These are phyloP conservation scores for Rhombomys opimus DNA, from an alignment of 2,113 vertebrate genomes.

Conservation along the genomic window DNA sequence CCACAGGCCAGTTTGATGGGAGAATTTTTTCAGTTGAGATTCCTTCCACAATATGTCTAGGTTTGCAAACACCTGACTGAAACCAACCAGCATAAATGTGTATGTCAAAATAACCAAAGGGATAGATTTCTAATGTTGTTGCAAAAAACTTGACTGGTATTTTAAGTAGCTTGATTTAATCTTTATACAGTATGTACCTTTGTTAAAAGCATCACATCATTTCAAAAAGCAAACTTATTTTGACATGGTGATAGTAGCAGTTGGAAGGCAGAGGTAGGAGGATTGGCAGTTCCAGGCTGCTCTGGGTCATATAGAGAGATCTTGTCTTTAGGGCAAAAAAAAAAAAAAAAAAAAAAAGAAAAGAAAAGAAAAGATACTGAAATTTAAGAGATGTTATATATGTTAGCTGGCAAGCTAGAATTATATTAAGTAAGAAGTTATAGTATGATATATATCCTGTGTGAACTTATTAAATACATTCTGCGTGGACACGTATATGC, in stretches of 20 bases:
- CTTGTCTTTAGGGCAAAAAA: not conserved
- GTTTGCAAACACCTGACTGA: not conserved
- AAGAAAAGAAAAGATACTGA: not conserved
- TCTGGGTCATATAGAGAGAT: not conserved
- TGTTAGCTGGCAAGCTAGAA: not conserved
- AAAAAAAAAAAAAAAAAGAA: no score
- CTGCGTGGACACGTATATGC: not conserved
- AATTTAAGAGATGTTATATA: not conserved
- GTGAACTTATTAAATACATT: not conserved
- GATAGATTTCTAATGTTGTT: not conserved
- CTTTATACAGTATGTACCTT: not conserved
- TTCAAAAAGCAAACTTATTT: not conserved
- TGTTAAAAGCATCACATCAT: not conserved
- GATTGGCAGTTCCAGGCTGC: not conserved
- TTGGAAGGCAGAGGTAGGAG: not conserved
- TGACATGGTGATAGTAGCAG: not conserved
- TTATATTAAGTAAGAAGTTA: conserved; percentile 61
- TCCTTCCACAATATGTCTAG: not conserved
- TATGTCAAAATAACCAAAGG: not conserved
- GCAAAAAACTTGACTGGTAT: not conserved
- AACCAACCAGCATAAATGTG: not conserved
- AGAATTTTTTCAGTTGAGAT: not conserved
- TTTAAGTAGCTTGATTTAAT: conserved; percentile 1
- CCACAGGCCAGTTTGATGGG: not conserved
- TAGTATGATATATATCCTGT: not conserved